Base-by-base conservation (phyloP, 2,888 invertebrate genomes). In the Bruchidius siliquastri region DNA sequence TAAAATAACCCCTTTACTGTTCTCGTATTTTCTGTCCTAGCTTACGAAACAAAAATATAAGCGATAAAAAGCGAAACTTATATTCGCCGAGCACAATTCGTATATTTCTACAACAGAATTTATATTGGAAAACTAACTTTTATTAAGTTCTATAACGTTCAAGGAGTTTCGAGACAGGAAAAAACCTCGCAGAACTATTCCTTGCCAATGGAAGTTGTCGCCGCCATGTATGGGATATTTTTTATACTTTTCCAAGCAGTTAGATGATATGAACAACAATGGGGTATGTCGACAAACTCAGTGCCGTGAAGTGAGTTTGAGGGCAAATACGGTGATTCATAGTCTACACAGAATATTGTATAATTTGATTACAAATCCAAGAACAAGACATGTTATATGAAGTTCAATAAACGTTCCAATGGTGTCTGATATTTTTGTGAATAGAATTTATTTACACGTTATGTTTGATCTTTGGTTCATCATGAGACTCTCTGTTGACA, bases 101-200 rank as follows among this genome's bases (percentile, higher is more conserved):
- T 74, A 77, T 74, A 77, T 77, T 77, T 75, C 76, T 72, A 68
- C 32, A 72, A 49, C 49, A 49, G 77, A 77, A 78, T 77, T 77
- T 79, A 77, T 79, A 77, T 77, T 79, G 76, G 77, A 77, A 77
- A 78, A 77, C 76, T 77, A 77, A 79, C 76, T 79, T 77, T 78
- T 79, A 79, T 79, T 79, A 79, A 79, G 75, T 77, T 79, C 77
- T 77, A 77, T 77, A 74, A 76, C 77, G 73, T 78, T 75, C 71
- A 49, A 69, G 72, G 71, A 70, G 71, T 73, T 70, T 26, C 71
- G 30, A 73, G 49, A 49, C 13, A 4, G 13, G 49, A 49, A 49
- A 49, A 49, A 49, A 49, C 49, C 18, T 13, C 18, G 49, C 30
- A 30, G 8, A 49, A 49, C 49, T 49, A 49, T 49, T 49, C 18